Conservation (phyloP, 2,888 invertebrate species). For the Leptodirus hochenwartii region DNA sequence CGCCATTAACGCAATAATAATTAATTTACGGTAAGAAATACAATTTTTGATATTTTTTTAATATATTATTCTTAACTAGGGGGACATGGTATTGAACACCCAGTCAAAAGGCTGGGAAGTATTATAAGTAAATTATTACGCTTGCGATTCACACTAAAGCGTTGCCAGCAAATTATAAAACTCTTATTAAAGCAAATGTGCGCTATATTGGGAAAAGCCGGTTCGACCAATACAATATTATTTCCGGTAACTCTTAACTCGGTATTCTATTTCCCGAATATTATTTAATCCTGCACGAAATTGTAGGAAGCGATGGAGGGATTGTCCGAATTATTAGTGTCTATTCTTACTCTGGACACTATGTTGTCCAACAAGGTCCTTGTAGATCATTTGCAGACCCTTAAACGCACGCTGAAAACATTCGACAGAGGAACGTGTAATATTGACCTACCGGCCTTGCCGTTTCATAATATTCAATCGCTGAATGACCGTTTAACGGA, state of each 20-base stretch:
- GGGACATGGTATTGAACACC: too few relatives aligned
- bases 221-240: conserved; percentile 18
- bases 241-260: conserved; percentile 20
- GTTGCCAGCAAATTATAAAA: conserved; percentile 51
- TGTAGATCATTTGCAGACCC: conserved; percentile 57
- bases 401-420: conserved; percentile 53
- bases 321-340: conserved; percentile 46
- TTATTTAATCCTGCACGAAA: conserved; percentile 30
- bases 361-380: conserved; percentile 36
- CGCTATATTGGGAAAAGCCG: conserved; percentile 39
- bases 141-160: conserved; percentile 27
- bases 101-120: background rate
- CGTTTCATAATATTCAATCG: conserved; percentile 43
- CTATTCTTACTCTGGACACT: conserved; percentile 49
- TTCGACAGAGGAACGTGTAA: conserved; percentile 43
- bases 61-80: too few relatives aligned
- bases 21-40: too few relatives aligned
- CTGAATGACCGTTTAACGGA: conserved; percentile 53
- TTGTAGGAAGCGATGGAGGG: conserved; percentile 32
- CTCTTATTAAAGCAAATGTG: conserved; percentile 60
- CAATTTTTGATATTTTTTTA: conserved; percentile 2
- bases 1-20: too few relatives aligned
- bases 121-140: conserved; percentile 18
- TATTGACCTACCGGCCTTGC: too few relatives aligned
- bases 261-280: conserved; percentile 13